Percentiles rank a stretch among this genome's conserved stretches.
Conservation (phyloP, 23 tunicate genomes). For the Styela plicata region DNA sequence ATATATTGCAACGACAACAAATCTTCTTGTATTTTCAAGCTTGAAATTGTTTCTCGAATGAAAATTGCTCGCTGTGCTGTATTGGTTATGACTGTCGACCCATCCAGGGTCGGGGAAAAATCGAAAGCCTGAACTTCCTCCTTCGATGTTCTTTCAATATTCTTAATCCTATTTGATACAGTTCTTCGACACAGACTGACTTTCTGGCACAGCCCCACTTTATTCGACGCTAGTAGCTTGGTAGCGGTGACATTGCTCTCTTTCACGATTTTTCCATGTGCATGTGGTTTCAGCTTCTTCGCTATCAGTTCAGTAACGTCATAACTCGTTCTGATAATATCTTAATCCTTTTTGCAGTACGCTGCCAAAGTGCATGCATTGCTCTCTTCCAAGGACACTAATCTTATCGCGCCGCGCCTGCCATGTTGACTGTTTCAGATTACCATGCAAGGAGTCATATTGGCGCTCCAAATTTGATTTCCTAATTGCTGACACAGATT, state of each 20-base stretch:
- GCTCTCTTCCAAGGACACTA: constrained; percentile 26
- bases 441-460: background rate
- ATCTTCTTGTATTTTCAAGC: constrained; percentile 31
- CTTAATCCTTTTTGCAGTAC: constrained; percentile 48
- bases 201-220: constrained; percentile 50
- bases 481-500: no score
- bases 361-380: constrained; percentile 37
- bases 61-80: constrained; percentile 9
- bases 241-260: constrained; percentile 46
- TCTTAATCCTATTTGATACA: constrained; percentile 62
- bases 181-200: constrained; percentile 71
- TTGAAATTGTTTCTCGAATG: constrained; percentile 30
- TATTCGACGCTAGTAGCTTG: no score
- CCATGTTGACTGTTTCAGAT: no score
- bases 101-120: no score
- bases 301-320: constrained; percentile 40
- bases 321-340: no score
- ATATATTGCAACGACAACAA: constrained; percentile 32
- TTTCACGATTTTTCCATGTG: constrained; percentile 47
- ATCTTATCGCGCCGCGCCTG: no score
- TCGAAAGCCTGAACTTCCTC: no score
- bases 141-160: no score
- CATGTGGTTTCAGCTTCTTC: constrained; percentile 50
- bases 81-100: no score
- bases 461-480: background rate